Evolutionary conservation across 2,888 invertebrate genomes (phyloP).

Genomic region (Drosophila rubida): DNA sequence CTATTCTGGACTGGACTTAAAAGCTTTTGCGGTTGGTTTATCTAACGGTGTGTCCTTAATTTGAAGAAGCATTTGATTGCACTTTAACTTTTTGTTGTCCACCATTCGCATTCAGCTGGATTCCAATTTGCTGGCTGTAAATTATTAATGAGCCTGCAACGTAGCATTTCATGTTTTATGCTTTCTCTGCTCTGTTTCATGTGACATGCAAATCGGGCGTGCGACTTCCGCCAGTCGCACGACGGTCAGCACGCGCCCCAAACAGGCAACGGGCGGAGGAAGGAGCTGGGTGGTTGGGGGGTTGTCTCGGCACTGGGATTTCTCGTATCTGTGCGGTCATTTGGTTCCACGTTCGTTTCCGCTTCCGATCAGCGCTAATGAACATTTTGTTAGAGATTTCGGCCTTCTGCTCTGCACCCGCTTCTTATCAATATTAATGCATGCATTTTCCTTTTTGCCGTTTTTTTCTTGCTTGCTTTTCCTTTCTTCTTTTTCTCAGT

Average conservation of each 20-base stretch:
- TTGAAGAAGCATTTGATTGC: conserved; percentile 66
- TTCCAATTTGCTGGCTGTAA: conserved; percentile 36
- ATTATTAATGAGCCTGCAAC: conserved; percentile 66
- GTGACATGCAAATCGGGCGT: conserved; percentile 60
- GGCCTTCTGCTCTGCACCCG: conserved; percentile 25
- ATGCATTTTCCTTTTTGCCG: conserved; percentile 61
- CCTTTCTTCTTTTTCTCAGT: conserved; percentile 16
- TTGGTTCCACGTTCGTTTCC: conserved; percentile 55
- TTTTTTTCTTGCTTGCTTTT: conserved; percentile 7
- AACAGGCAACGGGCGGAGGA: too few relatives aligned
- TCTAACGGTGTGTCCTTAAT: conserved; percentile 46
- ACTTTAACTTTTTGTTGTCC: conserved; percentile 51
- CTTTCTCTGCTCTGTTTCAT: conserved; percentile 40
- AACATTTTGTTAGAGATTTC: conserved; percentile 57
- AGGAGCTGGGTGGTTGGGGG: not conserved
- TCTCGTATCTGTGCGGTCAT: conserved; percentile 39
- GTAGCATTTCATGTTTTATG: conserved; percentile 45
- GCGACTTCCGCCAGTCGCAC: conserved; percentile 34
- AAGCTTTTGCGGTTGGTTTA: conserved; percentile 69
- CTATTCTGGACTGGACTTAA: conserved; percentile 45
- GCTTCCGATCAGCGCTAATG: conserved; percentile 77
- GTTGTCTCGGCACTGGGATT: too few relatives aligned
- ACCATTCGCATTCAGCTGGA: conserved; percentile 7
- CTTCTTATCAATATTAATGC: conserved; percentile 70
- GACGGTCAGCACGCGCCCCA: not conserved